A percentile compares a stretch with the other conserved stretches of the same genome.
Conservation (phyloP, 2,113 vertebrate genomes). For the Setophaga petechia region DNA sequence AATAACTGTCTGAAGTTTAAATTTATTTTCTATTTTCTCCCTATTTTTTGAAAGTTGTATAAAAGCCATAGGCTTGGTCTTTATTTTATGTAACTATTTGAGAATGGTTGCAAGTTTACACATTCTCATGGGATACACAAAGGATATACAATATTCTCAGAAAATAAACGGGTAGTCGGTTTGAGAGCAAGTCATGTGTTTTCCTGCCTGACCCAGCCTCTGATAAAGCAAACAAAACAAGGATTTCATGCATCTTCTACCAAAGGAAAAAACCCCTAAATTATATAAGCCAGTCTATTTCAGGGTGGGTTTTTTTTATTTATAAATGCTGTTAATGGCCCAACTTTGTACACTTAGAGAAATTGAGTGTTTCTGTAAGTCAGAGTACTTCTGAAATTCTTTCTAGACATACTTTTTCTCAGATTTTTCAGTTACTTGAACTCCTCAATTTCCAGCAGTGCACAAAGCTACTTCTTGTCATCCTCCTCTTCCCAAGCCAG, state of each 20-base stretch:
- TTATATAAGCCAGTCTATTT: not conserved
- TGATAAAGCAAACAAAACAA: not conserved
- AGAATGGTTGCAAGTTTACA: not conserved
- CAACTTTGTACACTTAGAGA: not conserved
- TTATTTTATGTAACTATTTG: not conserved
- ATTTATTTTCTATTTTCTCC: not conserved
- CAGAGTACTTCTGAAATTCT: not conserved
- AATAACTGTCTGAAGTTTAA: not conserved
- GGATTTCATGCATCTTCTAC: not conserved
- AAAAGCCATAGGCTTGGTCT: not conserved
- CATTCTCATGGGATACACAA: not conserved
- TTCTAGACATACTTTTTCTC: not conserved
- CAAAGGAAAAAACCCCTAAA: not conserved
- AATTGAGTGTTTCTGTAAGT: not conserved
- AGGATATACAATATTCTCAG: not conserved
- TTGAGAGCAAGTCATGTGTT: not conserved
- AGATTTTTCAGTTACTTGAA: not conserved
- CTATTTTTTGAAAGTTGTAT: not conserved
- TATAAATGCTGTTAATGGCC: not conserved
- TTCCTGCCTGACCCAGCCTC: not conserved
- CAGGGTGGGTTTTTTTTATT: rapidly evolving
- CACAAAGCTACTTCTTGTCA: not conserved
- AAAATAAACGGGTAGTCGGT: not conserved
- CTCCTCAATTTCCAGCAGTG: not conserved
- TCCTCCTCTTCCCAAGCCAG: not conserved